Percentiles rank a stretch among this genome's conserved stretches.
Conservation (phyloP, 2,113 vertebrate genomes). For the Silurus asotus region DNA sequence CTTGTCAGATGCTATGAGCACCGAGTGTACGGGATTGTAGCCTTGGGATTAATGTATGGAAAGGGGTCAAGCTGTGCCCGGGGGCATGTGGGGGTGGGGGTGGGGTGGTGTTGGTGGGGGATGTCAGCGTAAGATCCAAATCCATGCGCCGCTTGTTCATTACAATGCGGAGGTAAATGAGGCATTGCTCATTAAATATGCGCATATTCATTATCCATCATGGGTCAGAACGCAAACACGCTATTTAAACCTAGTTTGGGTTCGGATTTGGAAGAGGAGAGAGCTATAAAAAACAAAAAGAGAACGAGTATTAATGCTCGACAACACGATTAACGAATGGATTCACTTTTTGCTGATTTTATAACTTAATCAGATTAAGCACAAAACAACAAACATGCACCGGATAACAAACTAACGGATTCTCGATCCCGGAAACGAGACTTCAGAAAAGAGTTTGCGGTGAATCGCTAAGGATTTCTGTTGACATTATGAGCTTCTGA, state of each 20-base stretch:
- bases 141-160: slow-evolving; percentile 39
- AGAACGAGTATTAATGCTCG: no score
- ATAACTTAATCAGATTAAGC: background rate
- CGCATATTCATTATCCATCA: slow-evolving; percentile 55
- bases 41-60: slow-evolving; percentile 42
- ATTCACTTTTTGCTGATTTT: background rate
- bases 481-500: no score
- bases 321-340: no score
- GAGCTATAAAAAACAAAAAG: no score
- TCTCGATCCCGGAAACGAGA: background rate
- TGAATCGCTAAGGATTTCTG: background rate
- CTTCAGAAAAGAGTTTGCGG: background rate
- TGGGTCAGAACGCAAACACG: slow-evolving; percentile 49
- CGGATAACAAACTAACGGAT: background rate
- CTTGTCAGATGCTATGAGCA: slow-evolving; percentile 71
- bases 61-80: slow-evolving; percentile 56
- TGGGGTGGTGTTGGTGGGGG: background rate
- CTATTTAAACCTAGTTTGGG: slow-evolving; percentile 15
- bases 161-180: slow-evolving; percentile 48
- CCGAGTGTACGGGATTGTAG: slow-evolving; percentile 51
- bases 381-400: background rate
- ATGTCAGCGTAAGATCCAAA: slow-evolving; percentile 17
- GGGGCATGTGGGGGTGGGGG: slow-evolving; percentile 30
- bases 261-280: background rate
- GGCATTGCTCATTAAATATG: slow-evolving; percentile 49